Percentiles rank a stretch among this genome's conserved stretches.
phyloP scores from a whole-genome alignment of 2,113 vertebrate species.

The Trogon melanurus region DNA sequence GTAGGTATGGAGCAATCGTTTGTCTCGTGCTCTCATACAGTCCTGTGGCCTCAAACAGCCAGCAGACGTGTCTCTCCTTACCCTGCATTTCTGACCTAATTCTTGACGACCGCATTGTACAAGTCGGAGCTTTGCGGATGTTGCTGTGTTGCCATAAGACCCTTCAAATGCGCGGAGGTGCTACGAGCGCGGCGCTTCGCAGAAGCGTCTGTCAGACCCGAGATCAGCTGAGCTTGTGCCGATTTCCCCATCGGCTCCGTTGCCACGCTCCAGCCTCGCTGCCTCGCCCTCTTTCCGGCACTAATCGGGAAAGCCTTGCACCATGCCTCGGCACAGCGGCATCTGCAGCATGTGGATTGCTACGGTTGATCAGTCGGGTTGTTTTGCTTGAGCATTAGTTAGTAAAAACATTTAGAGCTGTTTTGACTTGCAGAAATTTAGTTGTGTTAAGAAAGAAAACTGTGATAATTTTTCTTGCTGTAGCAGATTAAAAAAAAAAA shows the following conservation, averaged over 20 bases:
- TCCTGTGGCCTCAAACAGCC: background rate
- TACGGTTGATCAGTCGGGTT: background rate
- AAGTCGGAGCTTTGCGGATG: background rate
- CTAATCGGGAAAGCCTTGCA: background rate
- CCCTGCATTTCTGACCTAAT: background rate
- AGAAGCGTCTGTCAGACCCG: background rate
- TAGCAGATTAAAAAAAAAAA: background rate
- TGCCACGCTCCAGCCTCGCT: background rate
- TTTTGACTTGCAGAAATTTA: background rate
- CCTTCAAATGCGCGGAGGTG: background rate
- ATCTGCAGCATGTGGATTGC: background rate
- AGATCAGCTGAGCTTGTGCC: background rate
- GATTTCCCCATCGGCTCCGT: background rate
- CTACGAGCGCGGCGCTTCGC: background rate
- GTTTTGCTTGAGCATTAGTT: conserved; percentile 7
- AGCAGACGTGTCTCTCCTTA: background rate
- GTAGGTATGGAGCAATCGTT: conserved; percentile 83
- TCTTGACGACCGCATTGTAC: rapidly evolving
- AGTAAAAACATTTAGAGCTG: background rate
- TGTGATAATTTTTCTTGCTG: background rate
- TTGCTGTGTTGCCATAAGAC: background rate
- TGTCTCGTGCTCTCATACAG: conserved; percentile 18
- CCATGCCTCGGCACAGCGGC: background rate
- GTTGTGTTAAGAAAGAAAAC: background rate
- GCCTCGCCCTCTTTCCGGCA: background rate